Conservation (phyloP, 2,888 invertebrate species). For the Coelopa pilipes region DNA sequence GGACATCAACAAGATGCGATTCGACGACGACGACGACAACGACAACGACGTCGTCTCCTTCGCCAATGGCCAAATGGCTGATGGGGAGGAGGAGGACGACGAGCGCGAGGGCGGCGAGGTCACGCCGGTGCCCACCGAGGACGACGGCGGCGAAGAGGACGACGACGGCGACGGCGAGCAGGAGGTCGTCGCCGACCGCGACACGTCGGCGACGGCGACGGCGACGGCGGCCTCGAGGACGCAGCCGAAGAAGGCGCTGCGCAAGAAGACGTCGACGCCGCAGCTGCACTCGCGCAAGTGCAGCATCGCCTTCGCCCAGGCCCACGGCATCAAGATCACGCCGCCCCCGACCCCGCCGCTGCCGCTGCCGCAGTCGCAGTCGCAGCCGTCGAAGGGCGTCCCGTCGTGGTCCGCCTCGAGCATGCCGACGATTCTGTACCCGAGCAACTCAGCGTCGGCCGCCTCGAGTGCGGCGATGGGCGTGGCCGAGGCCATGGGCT, state of each 20-base stretch:
- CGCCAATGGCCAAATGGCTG: not conserved
- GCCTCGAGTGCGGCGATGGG: conserved; percentile 22
- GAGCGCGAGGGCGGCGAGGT: conserved; percentile 30
- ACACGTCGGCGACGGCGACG: conserved; percentile 23
- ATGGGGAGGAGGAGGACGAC: not conserved
- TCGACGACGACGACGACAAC: conserved; percentile 55
- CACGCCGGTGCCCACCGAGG: conserved; percentile 27
- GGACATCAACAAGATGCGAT: conserved; percentile 62
- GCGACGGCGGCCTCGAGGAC: not conserved
- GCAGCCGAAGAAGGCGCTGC: conserved; percentile 54
- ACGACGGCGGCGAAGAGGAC: conserved; percentile 34
- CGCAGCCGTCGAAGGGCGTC: conserved; percentile 42
- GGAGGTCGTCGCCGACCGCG: conserved; percentile 34
- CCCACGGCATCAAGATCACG: conserved; percentile 59
- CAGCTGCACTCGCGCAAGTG: conserved; percentile 60
- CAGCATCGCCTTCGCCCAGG: conserved; percentile 65
- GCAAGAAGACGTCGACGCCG: conserved; percentile 63
- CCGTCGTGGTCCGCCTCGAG: not conserved
- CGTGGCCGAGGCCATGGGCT: conserved; percentile 29
- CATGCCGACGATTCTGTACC: conserved; percentile 49
- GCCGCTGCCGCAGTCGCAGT: conserved; percentile 41
- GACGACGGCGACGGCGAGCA: conserved; percentile 44
- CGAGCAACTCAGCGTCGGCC: conserved; percentile 44
- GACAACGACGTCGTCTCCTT: conserved; percentile 12
- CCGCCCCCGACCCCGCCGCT: not conserved